Evolutionary conservation across 2,113 vertebrate genomes (phyloP).

Genomic region (Eublepharis macularius): DNA sequence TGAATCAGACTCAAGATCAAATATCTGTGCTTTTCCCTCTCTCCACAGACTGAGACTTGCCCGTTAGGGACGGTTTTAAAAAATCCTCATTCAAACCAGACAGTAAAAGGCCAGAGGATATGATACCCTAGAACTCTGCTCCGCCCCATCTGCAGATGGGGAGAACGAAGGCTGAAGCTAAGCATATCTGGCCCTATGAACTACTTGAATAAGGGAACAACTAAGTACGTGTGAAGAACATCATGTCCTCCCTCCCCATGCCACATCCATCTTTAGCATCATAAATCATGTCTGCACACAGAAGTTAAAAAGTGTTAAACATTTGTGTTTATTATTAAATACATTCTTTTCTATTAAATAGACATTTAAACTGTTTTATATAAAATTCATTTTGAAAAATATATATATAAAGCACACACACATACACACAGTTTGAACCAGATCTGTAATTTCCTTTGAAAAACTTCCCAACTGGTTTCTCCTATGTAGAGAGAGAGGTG

Average conservation of each 20-base stretch:
- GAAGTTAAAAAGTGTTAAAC: neutral
- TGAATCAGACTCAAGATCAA: too few relatives aligned
- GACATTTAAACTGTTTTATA: slow-evolving; percentile 69
- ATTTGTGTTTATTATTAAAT: slow-evolving; percentile 72
- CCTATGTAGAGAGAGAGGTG: neutral
- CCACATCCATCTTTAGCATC: neutral
- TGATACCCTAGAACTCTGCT: neutral
- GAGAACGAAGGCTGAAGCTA: neutral
- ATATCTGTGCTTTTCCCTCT: too few relatives aligned
- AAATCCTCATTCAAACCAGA: too few relatives aligned
- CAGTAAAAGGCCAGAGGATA: too few relatives aligned
- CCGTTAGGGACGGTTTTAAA: too few relatives aligned
- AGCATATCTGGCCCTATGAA: neutral
- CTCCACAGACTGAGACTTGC: too few relatives aligned
- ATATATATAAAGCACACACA: slow-evolving; percentile 35
- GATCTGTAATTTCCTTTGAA: slow-evolving; percentile 9
- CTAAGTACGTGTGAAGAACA: neutral
- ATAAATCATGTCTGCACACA: neutral
- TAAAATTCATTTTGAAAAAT: slow-evolving; percentile 78
- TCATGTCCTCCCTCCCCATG: neutral
- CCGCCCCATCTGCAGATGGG: neutral
- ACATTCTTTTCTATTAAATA: slow-evolving; percentile 78
- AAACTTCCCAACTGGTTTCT: neutral
- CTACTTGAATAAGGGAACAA: neutral
- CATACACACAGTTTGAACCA: slow-evolving; percentile 16